These are phyloP conservation scores for Thunnus thynnus DNA, from an alignment of 2,113 vertebrate species.

Conservation along the genomic window DNA sequence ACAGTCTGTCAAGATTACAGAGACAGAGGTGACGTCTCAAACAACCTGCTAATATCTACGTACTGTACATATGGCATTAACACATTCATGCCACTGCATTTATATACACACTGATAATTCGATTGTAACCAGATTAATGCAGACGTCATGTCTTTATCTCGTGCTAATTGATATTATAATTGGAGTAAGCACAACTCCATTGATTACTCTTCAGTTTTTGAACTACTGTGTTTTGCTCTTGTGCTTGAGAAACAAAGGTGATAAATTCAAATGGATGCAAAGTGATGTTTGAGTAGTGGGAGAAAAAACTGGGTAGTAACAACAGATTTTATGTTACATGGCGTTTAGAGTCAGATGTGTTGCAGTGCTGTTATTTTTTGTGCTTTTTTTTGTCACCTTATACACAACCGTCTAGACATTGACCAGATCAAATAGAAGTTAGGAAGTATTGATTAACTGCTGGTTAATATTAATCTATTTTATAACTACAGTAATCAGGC, in stretches of 20 bases:
- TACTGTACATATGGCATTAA: constrained; percentile 20
- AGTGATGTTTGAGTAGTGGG: not conserved
- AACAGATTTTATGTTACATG: not conserved
- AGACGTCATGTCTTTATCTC: constrained; percentile 9
- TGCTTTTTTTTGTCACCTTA: not conserved
- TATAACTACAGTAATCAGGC: not conserved
- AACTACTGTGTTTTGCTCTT: not conserved
- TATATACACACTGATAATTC: not conserved
- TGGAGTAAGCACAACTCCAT: not conserved
- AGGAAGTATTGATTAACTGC: not conserved
- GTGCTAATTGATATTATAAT: not conserved
- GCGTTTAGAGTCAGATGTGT: not conserved
- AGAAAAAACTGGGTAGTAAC: not conserved
- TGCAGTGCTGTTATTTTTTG: not conserved
- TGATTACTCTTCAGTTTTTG: not conserved
- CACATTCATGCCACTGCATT: constrained; percentile 26
- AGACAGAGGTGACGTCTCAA: constrained; percentile 54
- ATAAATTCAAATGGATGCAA: not conserved
- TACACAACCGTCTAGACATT: not conserved
- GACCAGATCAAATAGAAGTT: not conserved
- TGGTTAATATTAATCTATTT: constrained; percentile 1
- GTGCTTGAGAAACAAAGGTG: not conserved
- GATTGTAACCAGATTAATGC: not conserved
- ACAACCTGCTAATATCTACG: constrained; percentile 48
- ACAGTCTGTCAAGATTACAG: constrained; percentile 59